A percentile compares a stretch with the other conserved stretches of the same genome.
Evolutionary conservation across 2,888 invertebrate genomes (phyloP).

Genomic region (Cordilura impudica): DNA sequence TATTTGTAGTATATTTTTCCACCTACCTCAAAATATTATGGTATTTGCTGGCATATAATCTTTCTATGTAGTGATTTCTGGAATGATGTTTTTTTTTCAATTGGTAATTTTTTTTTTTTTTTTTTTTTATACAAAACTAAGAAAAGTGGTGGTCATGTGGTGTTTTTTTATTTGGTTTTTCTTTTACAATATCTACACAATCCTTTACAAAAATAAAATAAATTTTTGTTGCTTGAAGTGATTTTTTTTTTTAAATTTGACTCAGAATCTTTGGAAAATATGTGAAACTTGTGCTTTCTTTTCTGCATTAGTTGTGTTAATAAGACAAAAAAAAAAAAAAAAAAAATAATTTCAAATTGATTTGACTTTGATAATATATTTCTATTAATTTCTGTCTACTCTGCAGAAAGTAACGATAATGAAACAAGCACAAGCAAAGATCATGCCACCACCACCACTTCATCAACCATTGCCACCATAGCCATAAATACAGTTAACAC

Average conservation of each 20-base stretch:
- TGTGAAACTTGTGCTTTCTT: slow-evolving; percentile 24
- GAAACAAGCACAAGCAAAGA: slow-evolving; percentile 53
- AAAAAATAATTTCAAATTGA: slow-evolving; percentile 46
- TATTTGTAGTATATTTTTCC: not conserved
- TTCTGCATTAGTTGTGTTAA: slow-evolving; percentile 14
- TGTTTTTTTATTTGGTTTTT: slow-evolving; percentile 28
- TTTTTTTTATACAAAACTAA: not conserved
- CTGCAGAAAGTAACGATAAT: slow-evolving; percentile 55
- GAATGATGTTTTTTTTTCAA: not conserved
- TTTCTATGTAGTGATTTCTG: not conserved
- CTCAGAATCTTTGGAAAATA: not conserved
- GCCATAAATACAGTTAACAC: slow-evolving; percentile 10
- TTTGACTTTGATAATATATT: slow-evolving; percentile 54
- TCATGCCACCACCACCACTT: slow-evolving; percentile 40
- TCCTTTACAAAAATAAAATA: slow-evolving; percentile 11
- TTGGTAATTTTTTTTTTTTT: not conserved
- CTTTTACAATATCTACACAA: not conserved
- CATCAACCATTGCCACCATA: slow-evolving; percentile 5
- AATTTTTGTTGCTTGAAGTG: slow-evolving; percentile 58
- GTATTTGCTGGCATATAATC: not conserved
- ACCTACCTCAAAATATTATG: not conserved
- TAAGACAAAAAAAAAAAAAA: slow-evolving; percentile 4
- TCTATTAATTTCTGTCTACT: slow-evolving; percentile 59
- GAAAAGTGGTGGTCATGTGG: slow-evolving; percentile 50
- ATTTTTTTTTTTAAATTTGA: no score